Evolutionary conservation across 2,888 invertebrate species (phyloP).

Genomic region (Leucoptera coffeella): DNA sequence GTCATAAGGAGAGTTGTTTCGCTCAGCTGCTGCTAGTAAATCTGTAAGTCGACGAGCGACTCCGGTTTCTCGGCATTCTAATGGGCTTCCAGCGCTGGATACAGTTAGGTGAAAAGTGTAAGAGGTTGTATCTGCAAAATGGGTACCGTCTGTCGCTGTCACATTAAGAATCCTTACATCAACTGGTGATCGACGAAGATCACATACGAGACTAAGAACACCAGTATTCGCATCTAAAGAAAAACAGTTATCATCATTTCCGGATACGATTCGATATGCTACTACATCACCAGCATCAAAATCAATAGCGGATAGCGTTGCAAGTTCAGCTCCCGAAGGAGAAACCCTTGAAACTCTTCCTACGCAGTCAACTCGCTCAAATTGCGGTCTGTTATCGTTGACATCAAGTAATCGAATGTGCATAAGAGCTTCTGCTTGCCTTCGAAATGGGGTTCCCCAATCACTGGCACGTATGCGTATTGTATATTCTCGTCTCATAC

Average conservation of each 20-base stretch:
- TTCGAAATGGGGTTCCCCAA: constrained; percentile 88
- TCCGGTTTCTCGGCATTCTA: constrained; percentile 81
- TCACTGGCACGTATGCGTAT: constrained; percentile 86
- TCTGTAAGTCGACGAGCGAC: constrained; percentile 75
- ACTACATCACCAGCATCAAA: constrained; percentile 88
- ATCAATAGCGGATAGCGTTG: constrained; percentile 88
- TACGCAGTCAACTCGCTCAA: constrained; percentile 78
- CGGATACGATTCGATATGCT: constrained; percentile 78
- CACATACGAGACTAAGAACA: constrained; percentile 75
- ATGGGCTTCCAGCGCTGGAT: constrained; percentile 38
- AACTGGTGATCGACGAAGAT: constrained; percentile 64
- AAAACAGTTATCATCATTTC: constrained; percentile 89
- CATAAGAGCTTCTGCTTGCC: constrained; percentile 85
- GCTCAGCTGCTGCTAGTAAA: constrained; percentile 72
- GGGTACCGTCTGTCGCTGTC: constrained; percentile 88
- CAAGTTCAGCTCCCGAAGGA: constrained; percentile 72
- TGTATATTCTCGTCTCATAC: constrained; percentile 76
- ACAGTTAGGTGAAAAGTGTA: constrained; percentile 72
- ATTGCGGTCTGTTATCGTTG: constrained; percentile 91
- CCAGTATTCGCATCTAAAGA: constrained; percentile 76
- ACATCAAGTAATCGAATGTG: constrained; percentile 75
- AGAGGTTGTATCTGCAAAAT: constrained; percentile 80
- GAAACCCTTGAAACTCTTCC: constrained; percentile 75
- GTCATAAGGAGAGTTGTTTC: constrained; percentile 64
- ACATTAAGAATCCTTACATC: constrained; percentile 71